phyloP scores from a whole-genome alignment of 2,113 vertebrate genomes.

The Notarius lentiginosus region DNA sequence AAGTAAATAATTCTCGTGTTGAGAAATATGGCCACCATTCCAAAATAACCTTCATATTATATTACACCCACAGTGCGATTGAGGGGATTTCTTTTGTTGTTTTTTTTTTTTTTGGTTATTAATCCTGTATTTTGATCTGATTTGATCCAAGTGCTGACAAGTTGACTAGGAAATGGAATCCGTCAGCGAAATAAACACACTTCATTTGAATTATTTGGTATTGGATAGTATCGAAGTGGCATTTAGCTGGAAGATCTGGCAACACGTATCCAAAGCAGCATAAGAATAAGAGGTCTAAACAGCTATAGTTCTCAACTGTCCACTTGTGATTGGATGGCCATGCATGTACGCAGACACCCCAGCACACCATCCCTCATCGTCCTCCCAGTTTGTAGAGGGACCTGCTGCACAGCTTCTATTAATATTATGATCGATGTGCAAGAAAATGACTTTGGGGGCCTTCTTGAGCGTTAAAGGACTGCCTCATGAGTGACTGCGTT shows the following conservation, averaged over 20 bases:
- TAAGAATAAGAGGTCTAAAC: background rate
- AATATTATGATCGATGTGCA: constrained; percentile 66
- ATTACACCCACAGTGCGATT: no score
- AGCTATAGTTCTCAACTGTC: background rate
- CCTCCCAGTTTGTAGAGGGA: constrained; percentile 62
- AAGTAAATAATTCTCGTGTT: no score
- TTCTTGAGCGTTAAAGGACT: constrained; percentile 40
- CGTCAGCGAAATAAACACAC: background rate
- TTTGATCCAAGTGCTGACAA: background rate
- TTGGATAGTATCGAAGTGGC: no score
- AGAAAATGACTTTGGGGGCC: constrained; percentile 61
- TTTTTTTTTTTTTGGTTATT: no score
- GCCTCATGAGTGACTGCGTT: background rate
- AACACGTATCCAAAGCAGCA: background rate
- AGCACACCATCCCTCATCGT: constrained; percentile 56
- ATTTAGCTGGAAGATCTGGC: no score
- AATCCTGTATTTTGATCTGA: no score
- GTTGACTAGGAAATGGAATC: background rate
- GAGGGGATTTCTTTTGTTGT: no score
- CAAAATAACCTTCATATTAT: no score
- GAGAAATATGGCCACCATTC: no score
- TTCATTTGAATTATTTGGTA: background rate
- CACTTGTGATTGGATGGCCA: background rate
- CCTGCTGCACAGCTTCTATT: constrained; percentile 62
- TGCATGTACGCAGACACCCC: constrained; percentile 44